Conservation (phyloP, 2,888 invertebrate species). For the Sarcophaga variegata region DNA sequence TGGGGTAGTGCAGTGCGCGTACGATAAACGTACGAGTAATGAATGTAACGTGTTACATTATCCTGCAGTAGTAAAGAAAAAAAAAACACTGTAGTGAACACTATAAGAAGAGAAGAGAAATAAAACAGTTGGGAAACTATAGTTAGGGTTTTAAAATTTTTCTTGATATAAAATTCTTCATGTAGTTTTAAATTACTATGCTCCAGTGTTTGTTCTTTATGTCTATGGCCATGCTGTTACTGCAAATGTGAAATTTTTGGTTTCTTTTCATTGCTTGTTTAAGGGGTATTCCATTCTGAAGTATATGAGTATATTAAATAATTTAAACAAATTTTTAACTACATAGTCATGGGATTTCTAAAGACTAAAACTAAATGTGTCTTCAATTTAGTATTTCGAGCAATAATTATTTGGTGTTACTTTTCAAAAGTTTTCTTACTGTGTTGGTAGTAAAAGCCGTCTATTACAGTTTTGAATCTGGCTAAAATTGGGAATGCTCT, state of each 20-base stretch:
- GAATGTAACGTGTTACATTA: constrained; percentile 54
- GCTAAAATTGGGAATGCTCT: no score
- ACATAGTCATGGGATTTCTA: no score
- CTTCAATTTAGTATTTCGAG: no score
- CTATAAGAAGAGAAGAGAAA: not conserved
- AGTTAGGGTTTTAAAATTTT: not conserved
- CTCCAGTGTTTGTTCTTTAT: constrained; percentile 46
- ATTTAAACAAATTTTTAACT: no score
- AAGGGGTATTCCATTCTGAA: no score
- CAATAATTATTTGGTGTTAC: no score
- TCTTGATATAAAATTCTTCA: constrained; percentile 40
- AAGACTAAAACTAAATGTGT: no score
- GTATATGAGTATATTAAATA: no score
- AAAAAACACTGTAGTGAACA: not conserved
- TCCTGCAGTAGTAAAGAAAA: constrained; percentile 42
- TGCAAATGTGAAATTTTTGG: not conserved
- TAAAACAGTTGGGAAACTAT: not conserved
- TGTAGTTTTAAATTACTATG: constrained; percentile 63
- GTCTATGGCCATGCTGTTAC: not conserved
- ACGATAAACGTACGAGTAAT: constrained; percentile 36
- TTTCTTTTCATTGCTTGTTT: no score
- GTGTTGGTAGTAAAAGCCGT: no score
- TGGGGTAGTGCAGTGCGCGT: not conserved
- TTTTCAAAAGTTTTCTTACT: no score
- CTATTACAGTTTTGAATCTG: no score